A percentile compares a stretch with the other conserved stretches of the same genome.
Evolutionary conservation across 2,888 invertebrate species (phyloP).

Genomic region (Noctua comes): DNA sequence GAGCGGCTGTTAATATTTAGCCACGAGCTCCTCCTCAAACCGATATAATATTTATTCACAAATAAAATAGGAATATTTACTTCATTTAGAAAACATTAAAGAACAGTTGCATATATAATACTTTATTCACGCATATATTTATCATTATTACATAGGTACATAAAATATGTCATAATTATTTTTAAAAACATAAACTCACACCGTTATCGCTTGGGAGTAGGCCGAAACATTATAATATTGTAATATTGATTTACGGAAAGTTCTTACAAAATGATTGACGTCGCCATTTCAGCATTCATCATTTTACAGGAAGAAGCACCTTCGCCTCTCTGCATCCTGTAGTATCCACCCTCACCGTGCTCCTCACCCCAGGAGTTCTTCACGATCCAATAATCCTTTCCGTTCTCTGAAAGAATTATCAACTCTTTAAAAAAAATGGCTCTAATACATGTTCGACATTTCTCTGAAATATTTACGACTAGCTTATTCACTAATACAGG

Average conservation of each 20-base stretch:
- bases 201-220: not conserved
- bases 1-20: too few species aligned
- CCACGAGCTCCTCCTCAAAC: too few species aligned
- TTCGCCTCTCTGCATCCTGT: constrained; percentile 6
- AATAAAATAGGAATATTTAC: too few species aligned
- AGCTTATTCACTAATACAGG: too few species aligned
- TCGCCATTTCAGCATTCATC: not conserved
- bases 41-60: too few species aligned
- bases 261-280: not conserved
- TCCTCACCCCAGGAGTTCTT: constrained; percentile 15
- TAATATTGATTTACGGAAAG: not conserved
- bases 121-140: not conserved
- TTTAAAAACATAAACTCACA: not conserved
- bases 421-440: too few species aligned
- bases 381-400: constrained; percentile 1
- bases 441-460: too few species aligned
- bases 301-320: constrained; percentile 13
- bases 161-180: too few species aligned
- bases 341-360: not conserved
- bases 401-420: not conserved
- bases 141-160: too few species aligned
- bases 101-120: not conserved
- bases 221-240: not conserved
- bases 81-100: not conserved
- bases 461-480: not conserved